These are phyloP conservation scores for Darevskia mixta DNA, from an alignment of 2,797 vertebrate genomes.

Conservation along the genomic window DNA sequence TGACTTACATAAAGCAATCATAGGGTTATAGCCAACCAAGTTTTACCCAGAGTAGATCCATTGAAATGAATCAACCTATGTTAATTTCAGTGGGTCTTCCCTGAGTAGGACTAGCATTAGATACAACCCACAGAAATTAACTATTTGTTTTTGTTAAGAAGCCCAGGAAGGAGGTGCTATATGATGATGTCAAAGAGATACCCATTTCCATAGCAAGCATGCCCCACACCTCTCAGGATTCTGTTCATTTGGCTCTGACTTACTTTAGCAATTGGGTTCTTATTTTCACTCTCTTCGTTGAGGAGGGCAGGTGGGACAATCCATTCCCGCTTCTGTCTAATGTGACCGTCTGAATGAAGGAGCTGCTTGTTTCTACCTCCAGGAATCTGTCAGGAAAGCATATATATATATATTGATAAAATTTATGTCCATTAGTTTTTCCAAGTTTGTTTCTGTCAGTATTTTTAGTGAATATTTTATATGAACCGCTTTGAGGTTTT, in stretches of 20 bases:
- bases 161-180: background rate
- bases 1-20: no score
- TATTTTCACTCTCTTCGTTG: slow-evolving; percentile 85
- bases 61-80: no score
- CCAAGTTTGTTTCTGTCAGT: no score
- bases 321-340: slow-evolving; percentile 90
- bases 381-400: slow-evolving; percentile 21
- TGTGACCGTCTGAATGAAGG: background rate
- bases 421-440: no score
- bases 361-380: slow-evolving; percentile 1
- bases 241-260: slow-evolving; percentile 70
- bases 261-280: slow-evolving; percentile 88
- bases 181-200: background rate
- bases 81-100: no score
- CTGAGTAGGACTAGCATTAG: no score
- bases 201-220: background rate
- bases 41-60: no score
- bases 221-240: background rate
- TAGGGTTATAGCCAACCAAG: no score
- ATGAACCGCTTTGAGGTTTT: no score
- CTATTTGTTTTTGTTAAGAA: background rate
- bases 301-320: slow-evolving; percentile 86
- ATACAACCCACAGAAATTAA: background rate
- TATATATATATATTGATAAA: background rate
- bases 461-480: no score